phyloP scores from a whole-genome alignment of 1,140 invertebrate species.

The Hermetia illucens region DNA sequence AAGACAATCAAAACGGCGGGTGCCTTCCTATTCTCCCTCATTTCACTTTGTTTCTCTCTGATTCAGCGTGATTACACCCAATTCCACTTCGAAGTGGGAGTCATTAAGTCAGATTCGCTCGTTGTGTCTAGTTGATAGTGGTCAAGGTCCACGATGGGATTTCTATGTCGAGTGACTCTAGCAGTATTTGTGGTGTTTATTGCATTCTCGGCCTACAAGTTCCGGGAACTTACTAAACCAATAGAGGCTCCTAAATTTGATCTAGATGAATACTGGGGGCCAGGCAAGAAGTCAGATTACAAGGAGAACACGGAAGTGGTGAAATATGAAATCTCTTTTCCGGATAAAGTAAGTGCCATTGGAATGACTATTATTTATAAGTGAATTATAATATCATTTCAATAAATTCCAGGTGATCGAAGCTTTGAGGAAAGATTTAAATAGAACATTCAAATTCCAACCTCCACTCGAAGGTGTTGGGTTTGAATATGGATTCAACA shows the following conservation, averaged over 20 bases:
- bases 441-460: conserved; percentile 35
- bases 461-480: conserved; percentile 48
- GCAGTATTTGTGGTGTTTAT: background rate
- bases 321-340: conserved; percentile 18
- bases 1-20: too few relatives aligned
- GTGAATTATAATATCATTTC: conserved; percentile 1
- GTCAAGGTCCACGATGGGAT: conserved; percentile 2
- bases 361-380: conserved; percentile 3
- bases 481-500: conserved; percentile 68
- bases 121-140: too few relatives aligned
- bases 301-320: conserved; percentile 14
- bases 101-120: too few relatives aligned
- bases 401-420: conserved; percentile 34
- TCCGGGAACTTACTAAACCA: conserved; percentile 14
- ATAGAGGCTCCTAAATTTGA: conserved; percentile 21
- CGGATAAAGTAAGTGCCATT: conserved; percentile 7
- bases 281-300: conserved; percentile 16
- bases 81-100: too few relatives aligned
- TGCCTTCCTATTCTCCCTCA: too few relatives aligned
- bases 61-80: too few relatives aligned
- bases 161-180: background rate
- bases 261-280: conserved; percentile 24
- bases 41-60: too few relatives aligned
- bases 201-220: conserved; percentile 16
- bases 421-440: conserved; percentile 44